phyloP scores from a whole-genome alignment of 64 coral and sea anemone species.

The Montipora cactus region DNA sequence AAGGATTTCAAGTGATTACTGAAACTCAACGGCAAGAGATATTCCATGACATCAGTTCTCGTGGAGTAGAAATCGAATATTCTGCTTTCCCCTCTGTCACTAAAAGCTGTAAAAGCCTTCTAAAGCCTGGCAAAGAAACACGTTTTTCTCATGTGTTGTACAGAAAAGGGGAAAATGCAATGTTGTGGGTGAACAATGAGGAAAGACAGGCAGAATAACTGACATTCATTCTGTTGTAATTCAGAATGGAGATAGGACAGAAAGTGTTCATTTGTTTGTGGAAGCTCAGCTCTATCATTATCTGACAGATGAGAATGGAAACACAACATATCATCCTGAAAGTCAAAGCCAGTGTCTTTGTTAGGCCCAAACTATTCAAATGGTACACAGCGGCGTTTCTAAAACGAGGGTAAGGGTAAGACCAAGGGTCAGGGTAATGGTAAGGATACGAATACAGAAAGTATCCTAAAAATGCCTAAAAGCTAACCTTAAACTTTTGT shows the following conservation, averaged over 20 bases:
- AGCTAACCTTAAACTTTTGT: too few species aligned
- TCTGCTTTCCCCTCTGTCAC: conserved; percentile 13
- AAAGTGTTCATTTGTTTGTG: conserved; percentile 63
- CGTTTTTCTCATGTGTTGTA: conserved; percentile 14
- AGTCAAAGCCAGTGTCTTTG: conserved; percentile 60
- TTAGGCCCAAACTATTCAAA: conserved; percentile 50
- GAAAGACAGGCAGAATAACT: conserved; percentile 67
- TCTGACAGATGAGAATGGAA: conserved; percentile 56
- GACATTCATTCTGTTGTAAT: conserved; percentile 56
- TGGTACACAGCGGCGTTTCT: conserved; percentile 3
- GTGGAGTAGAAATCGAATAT: conserved; percentile 26
- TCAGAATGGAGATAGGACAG: conserved; percentile 29
- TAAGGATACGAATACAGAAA: too few species aligned
- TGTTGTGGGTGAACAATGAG: conserved; percentile 32
- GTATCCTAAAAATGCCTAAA: too few species aligned
- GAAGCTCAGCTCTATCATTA: conserved; percentile 67
- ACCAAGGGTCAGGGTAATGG: too few species aligned
- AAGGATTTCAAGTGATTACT: conserved; percentile 47
- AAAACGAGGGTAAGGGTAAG: too few species aligned
- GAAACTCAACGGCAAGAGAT: conserved; percentile 46
- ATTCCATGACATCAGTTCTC: conserved; percentile 6
- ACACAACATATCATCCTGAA: conserved; percentile 51
- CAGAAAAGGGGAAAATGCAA: conserved; percentile 68
- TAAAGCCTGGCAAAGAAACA: conserved; percentile 46
- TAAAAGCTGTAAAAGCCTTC: conserved; percentile 17